Conservation (phyloP, 30 jellyfish, hydroid and myxozoan genomes). For the Phacellophora camtschatica region DNA sequence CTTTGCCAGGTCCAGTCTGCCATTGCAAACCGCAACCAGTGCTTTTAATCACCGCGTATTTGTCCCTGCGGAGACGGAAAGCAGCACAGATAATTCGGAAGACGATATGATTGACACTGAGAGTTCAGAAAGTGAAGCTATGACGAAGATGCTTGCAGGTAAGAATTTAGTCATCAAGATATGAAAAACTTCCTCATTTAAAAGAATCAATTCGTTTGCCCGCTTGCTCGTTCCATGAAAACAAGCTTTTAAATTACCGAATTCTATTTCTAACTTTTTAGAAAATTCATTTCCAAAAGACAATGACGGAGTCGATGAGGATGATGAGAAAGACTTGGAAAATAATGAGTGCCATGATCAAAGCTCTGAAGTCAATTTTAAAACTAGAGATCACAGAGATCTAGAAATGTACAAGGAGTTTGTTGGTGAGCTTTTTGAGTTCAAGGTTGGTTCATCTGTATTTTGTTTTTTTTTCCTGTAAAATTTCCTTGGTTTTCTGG, state of each 20-base stretch:
- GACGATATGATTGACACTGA: conserved; percentile 19
- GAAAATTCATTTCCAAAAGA: too few relatives aligned
- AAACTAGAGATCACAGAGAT: neutral
- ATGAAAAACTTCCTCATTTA: too few relatives aligned
- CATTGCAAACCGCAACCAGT: conserved; percentile 22
- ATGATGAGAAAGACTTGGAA: conserved; percentile 1
- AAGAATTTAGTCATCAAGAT: too few relatives aligned
- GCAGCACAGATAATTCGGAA: conserved; percentile 58
- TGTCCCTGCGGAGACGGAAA: conserved; percentile 22
- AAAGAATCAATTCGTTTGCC: too few relatives aligned
- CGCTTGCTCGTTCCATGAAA: too few relatives aligned
- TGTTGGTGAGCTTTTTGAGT: conserved; percentile 30
- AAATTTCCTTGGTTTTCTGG: too few relatives aligned
- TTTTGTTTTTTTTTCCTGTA: too few relatives aligned
- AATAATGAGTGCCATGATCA: conserved; percentile 2
- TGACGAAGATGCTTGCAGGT: neutral
- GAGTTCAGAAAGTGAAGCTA: conserved; percentile 9
- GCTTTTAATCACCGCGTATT: conserved; percentile 20
- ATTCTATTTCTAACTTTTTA: too few relatives aligned
- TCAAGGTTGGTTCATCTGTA: conserved; percentile 40
- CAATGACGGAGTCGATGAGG: conserved; percentile 29
- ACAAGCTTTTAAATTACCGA: too few relatives aligned
- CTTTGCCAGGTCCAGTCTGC: conserved; percentile 38
- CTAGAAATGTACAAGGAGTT: conserved; percentile 17
- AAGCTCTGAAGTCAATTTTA: neutral